Evolutionary conservation across 2,797 vertebrate genomes (phyloP).

Genomic region (Eulemur mongoz): DNA sequence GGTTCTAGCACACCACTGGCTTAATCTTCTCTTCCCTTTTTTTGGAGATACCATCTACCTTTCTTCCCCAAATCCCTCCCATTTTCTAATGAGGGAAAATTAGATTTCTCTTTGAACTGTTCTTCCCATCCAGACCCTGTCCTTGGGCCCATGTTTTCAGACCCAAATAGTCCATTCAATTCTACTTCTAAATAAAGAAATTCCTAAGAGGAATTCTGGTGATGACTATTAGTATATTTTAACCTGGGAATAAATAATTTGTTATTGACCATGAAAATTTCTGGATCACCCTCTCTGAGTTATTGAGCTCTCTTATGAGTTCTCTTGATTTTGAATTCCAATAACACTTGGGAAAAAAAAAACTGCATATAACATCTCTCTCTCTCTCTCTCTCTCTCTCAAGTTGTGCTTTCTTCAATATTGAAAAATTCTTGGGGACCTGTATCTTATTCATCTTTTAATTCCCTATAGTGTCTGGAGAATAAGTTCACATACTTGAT

Average conservation of each 20-base stretch:
- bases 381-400: background rate
- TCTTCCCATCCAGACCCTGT: background rate
- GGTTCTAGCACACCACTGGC: background rate
- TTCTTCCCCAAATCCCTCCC: background rate
- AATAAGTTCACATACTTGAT: slow-evolving; percentile 4
- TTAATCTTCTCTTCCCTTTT: background rate
- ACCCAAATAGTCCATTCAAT: background rate
- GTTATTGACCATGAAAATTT: background rate
- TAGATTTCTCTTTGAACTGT: background rate
- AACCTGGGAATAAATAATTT: slow-evolving; percentile 18
- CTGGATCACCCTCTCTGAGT: background rate
- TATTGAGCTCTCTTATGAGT: background rate
- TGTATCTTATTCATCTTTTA: slow-evolving; percentile 43
- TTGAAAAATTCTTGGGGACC: background rate
- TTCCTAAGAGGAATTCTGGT: slow-evolving; percentile 10
- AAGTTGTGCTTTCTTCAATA: background rate
- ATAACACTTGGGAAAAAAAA: background rate
- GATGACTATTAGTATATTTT: background rate
- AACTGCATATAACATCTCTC: background rate
- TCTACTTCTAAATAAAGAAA: slow-evolving; percentile 39
- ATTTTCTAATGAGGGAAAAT: background rate
- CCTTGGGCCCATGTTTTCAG: background rate
- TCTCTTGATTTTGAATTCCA: slow-evolving; percentile 34
- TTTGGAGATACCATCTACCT: background rate
- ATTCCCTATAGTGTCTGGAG: background rate